Conservation (phyloP, 2,113 vertebrate genomes). For the Aptenodytes patagonicus region DNA sequence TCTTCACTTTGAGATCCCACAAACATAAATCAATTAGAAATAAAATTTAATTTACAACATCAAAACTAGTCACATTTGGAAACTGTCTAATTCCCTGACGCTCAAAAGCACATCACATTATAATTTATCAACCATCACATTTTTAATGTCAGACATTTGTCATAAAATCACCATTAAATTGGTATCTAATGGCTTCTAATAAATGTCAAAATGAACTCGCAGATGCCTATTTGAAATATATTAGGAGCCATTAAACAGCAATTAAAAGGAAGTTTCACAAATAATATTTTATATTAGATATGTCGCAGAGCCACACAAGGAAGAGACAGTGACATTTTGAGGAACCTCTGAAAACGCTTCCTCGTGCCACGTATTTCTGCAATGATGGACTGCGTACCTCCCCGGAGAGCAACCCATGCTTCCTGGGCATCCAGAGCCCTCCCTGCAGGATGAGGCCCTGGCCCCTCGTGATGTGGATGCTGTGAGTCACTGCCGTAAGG, state of each 20-base stretch:
- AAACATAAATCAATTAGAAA: slow-evolving; percentile 1
- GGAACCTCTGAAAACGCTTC: background rate
- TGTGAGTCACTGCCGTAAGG: background rate
- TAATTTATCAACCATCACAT: slow-evolving; percentile 54
- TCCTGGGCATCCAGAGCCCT: background rate
- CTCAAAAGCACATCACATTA: slow-evolving; percentile 22
- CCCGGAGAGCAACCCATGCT: background rate
- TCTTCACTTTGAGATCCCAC: background rate
- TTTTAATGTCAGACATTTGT: slow-evolving; percentile 60
- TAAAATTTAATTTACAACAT: slow-evolving; percentile 40
- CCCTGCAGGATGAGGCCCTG: background rate
- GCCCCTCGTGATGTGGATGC: background rate
- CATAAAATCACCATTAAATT: slow-evolving; percentile 55
- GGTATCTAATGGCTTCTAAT: slow-evolving; percentile 53
- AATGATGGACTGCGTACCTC: background rate
- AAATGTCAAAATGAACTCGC: slow-evolving; percentile 61
- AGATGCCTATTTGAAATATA: slow-evolving; percentile 56
- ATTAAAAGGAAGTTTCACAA: slow-evolving; percentile 63
- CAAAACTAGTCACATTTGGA: slow-evolving; percentile 27
- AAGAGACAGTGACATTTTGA: slow-evolving; percentile 24
- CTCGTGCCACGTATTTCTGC: background rate
- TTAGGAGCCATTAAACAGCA: slow-evolving; percentile 53
- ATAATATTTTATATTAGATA: slow-evolving; percentile 29
- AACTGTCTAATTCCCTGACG: slow-evolving; percentile 18
- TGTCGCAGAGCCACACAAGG: background rate